Evolutionary conservation across 2,888 invertebrate species (phyloP), one percentile per base, ranked within the genome.

Genomic region (Ophion costatus): DNA sequence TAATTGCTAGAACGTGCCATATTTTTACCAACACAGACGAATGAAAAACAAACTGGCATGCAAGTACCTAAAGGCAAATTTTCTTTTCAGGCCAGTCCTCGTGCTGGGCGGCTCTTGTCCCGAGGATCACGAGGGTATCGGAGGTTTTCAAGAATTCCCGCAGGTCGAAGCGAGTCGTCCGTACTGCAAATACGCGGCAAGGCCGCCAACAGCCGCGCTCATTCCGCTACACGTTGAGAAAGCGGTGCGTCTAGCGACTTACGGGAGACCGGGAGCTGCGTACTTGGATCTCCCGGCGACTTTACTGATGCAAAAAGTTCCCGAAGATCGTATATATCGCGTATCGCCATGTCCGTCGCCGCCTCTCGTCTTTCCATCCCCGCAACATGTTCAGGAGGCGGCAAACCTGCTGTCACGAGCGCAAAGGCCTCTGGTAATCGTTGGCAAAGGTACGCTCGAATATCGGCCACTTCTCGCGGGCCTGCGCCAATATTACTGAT

Each of bases 221-320:
- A 98, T 99, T 89, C 98, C 99, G 0, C 95, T 96, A 88, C 98
- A 98, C 93, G 97, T 99, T 3, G 98, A 98, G 94, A 98, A 98
- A 94, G 99, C 99, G 0, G 96, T 98, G 2, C 95, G 99, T 20
- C 95, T 96, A 77, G 95, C 98, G 6, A 96, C 96, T 63, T 97
- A 96, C 90, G 99, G 99, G 10, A 95, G 98, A 80, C 98, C 99
- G 17, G 99, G 99, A 87, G 97, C 96, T 2, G 95, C 96, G 10
- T 99, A 99, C 93, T 94, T 99, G 83, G 99, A 99, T 93, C 96
- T 99, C 92, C 98, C 99, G 0, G 98, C 97, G 29, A 98, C 98
- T 86, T 92, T 98, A 61, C 94, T 98, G 59, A 95, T 95, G 91
- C 96, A 95, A 24, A 93, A 92, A 57, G 93, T 94, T 22, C 87